Percentiles rank a stretch among this genome's conserved stretches.
phyloP scores from a whole-genome alignment of 1,140 invertebrate genomes.

The Liolophura sinensis region DNA sequence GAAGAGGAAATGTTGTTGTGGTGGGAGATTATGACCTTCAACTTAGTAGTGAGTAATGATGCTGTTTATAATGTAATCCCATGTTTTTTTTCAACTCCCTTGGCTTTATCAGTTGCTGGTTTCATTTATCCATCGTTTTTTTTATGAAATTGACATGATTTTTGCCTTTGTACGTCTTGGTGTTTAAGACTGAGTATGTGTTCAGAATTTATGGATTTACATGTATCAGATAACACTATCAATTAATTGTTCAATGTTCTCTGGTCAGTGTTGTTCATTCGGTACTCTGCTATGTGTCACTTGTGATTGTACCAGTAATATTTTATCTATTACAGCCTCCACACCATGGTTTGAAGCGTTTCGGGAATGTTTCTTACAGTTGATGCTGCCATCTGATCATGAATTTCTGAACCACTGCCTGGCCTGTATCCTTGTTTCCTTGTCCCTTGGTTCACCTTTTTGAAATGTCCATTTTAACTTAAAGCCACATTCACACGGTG shows the following conservation, averaged over 20 bases:
- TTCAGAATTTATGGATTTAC: too few species aligned
- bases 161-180: too few species aligned
- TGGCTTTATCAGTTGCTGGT: background rate
- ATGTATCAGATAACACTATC: too few species aligned
- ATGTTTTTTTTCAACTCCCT: background rate
- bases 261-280: too few species aligned
- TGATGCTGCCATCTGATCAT: conserved; percentile 90
- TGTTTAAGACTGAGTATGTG: too few species aligned
- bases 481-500: too few species aligned
- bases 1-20: conserved; percentile 43
- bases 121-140: background rate
- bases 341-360: conserved; percentile 97
- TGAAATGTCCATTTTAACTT: too few species aligned
- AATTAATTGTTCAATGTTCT: too few species aligned
- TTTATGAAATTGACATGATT: background rate
- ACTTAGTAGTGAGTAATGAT: conserved; percentile 40
- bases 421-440: conserved; percentile 75
- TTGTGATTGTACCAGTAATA: background rate
- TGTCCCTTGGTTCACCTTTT: background rate
- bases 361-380: conserved; percentile 86
- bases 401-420: conserved; percentile 93
- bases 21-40: conserved; percentile 55
- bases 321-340: conserved; percentile 60
- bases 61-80: background rate
- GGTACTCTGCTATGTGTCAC: too few species aligned